These are phyloP conservation scores for Trichomalopsis sarcophagae DNA, from an alignment of 1,140 invertebrate species.

Conservation along the genomic window DNA sequence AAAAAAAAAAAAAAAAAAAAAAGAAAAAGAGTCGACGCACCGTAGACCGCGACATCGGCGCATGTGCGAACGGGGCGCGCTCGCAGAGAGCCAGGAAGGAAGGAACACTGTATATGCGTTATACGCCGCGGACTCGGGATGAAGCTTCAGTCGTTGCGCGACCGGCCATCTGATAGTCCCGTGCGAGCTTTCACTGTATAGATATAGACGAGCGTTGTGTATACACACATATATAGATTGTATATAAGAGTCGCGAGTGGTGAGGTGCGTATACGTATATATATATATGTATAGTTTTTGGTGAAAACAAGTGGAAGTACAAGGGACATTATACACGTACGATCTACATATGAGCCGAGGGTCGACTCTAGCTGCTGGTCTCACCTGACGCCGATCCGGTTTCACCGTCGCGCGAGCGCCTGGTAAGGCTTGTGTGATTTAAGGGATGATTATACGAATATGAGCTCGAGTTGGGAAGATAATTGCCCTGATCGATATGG, in stretches of 20 bases:
- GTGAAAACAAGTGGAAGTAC: background rate
- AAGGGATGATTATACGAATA: background rate
- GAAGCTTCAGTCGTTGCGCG: background rate
- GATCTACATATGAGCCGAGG: background rate
- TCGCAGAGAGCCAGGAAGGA: background rate
- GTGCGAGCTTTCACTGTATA: no score
- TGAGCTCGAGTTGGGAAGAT: no score
- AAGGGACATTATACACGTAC: background rate
- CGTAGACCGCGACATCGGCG: background rate
- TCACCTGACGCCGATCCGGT: background rate
- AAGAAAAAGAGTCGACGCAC: background rate
- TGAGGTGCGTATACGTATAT: background rate
- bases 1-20: no score
- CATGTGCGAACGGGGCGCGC: background rate
- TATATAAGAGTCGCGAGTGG: background rate
- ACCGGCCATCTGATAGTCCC: no score
- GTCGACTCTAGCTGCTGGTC: background rate
- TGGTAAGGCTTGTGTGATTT: background rate
- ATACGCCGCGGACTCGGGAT: background rate
- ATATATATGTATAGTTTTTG: background rate
- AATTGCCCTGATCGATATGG: no score
- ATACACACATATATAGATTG: no score
- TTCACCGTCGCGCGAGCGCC: background rate
- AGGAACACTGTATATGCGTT: background rate
- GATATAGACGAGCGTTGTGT: background rate